A percentile compares a stretch with the other conserved stretches of the same genome.
phyloP scores from a whole-genome alignment of 2,797 vertebrate genomes.

The Tympanoctomys barrerae region DNA sequence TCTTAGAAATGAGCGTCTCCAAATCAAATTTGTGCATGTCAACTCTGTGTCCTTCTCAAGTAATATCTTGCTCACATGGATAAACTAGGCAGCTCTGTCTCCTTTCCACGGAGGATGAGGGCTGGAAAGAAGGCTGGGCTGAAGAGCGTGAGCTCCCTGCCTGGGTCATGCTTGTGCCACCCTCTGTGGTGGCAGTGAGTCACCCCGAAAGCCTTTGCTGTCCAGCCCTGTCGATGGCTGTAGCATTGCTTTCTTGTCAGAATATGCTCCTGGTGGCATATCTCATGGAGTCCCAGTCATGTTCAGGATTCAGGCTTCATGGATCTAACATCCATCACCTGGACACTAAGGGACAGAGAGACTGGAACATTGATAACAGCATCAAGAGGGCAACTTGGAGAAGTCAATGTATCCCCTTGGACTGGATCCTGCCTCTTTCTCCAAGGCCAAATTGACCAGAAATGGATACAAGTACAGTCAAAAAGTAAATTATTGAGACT shows the following conservation, averaged over 20 bases:
- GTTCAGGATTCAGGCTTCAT: neutral
- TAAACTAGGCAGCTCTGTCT: neutral
- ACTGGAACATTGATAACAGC: slow-evolving; percentile 28
- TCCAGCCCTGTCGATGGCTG: neutral
- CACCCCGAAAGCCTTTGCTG: fast-evolving
- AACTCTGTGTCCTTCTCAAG: neutral
- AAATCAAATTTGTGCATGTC: neutral
- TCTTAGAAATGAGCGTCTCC: neutral
- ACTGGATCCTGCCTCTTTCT: neutral
- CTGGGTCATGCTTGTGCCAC: neutral
- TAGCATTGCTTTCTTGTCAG: slow-evolving; percentile 62
- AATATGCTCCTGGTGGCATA: slow-evolving; percentile 27
- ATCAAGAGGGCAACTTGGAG: slow-evolving; percentile 59
- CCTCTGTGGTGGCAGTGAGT: neutral
- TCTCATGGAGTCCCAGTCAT: slow-evolving; percentile 44
- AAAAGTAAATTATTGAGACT: slow-evolving; percentile 81
- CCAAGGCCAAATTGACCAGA: slow-evolving; percentile 69
- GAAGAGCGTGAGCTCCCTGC: fast-evolving
- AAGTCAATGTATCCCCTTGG: slow-evolving; percentile 65
- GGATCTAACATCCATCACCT: slow-evolving; percentile 66
- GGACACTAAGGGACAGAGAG: slow-evolving; percentile 23
- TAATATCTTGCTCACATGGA: neutral
- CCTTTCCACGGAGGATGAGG: neutral
- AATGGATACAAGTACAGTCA: slow-evolving; percentile 79
- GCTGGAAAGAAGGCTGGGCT: neutral